Percentiles rank a stretch among this genome's conserved stretches.
Evolutionary conservation across 2,797 vertebrate species (phyloP).

Genomic region (Saxicola maurus): DNA sequence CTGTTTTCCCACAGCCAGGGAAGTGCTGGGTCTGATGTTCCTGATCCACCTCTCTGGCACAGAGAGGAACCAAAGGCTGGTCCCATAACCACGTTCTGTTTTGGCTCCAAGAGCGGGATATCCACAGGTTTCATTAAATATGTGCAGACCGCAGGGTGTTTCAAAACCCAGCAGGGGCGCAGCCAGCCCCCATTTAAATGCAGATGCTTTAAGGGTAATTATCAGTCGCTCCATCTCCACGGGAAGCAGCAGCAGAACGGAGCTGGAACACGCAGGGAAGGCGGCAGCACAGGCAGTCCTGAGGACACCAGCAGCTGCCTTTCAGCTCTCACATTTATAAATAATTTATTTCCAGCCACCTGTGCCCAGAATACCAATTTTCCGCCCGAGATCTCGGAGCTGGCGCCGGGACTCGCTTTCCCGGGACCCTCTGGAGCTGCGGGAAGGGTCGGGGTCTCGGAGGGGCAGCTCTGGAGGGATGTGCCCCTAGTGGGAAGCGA

Average conservation of each 20-base stretch:
- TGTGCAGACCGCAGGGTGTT: accelerated
- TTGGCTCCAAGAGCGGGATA: neutral
- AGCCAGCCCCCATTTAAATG: neutral
- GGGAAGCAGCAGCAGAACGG: neutral
- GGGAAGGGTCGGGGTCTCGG: neutral
- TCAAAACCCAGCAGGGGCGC: neutral
- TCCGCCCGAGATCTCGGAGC: neutral
- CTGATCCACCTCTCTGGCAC: neutral
- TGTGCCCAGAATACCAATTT: constrained; percentile 27
- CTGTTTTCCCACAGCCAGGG: neutral
- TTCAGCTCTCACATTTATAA: constrained; percentile 7
- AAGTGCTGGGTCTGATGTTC: accelerated
- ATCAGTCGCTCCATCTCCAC: neutral
- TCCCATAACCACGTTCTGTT: neutral
- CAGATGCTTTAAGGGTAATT: neutral
- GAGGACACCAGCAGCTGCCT: neutral
- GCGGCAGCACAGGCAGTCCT: neutral
- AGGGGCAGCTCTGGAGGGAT: neutral
- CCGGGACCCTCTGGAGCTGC: neutral
- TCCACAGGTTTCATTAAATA: neutral
- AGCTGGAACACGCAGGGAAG: accelerated
- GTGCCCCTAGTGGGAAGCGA: constrained; percentile 24
- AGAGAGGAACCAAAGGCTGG: neutral
- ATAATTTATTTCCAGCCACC: constrained; percentile 19
- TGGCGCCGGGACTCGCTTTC: neutral